Percentiles rank a stretch among this genome's conserved stretches.
phyloP scores from a whole-genome alignment of 2,797 vertebrate species.

The Acrossocheilus wenchowensis region DNA sequence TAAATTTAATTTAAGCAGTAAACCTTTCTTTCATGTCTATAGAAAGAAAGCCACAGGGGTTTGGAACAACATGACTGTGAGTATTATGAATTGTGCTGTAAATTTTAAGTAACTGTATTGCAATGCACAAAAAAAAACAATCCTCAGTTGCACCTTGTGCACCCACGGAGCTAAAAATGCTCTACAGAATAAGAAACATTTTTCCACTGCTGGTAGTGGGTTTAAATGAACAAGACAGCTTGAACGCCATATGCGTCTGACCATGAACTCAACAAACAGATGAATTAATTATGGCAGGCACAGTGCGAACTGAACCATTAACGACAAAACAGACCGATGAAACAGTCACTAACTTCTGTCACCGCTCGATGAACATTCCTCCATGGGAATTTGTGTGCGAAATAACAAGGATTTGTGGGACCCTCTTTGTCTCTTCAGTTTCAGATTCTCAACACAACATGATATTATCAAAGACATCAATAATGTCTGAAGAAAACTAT shows the following conservation, averaged over 20 bases:
- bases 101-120: conserved; percentile 4
- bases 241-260: conserved; percentile 44
- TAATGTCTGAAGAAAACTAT: not conserved
- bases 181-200: conserved; percentile 13
- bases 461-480: not conserved
- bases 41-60: not conserved
- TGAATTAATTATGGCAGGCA: conserved; percentile 42
- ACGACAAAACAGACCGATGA: conserved; percentile 35
- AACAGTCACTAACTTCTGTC: conserved; percentile 30
- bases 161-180: not conserved
- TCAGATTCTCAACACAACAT: not conserved
- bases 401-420: conserved; percentile 1
- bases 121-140: conserved; percentile 6
- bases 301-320: conserved; percentile 31
- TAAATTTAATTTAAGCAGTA: not conserved
- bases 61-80: not conserved
- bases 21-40: not conserved
- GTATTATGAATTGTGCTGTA: not conserved
- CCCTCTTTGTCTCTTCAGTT: not conserved
- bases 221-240: conserved; percentile 45
- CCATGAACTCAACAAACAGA: conserved; percentile 44
- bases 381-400: conserved; percentile 6
- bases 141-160: not conserved
- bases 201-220: conserved; percentile 22
- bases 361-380: conserved; percentile 11